These are phyloP conservation scores for Anodontia alba DNA, from an alignment of 2,888 invertebrate genomes.

Conservation along the genomic window DNA sequence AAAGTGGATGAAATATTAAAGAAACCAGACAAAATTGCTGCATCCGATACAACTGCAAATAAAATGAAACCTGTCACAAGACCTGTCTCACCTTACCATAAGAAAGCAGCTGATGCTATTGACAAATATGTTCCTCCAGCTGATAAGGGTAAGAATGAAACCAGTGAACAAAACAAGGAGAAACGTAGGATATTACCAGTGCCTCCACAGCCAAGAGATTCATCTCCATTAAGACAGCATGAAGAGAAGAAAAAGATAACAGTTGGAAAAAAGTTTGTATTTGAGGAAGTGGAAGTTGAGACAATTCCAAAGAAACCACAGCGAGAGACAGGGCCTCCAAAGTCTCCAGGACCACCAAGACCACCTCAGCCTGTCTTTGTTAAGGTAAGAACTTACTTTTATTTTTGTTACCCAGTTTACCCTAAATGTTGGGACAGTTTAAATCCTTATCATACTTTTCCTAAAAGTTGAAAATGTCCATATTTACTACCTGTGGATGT, in stretches of 20 bases:
- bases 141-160: neutral
- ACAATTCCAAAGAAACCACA: constrained; percentile 33
- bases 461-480: too few relatives aligned
- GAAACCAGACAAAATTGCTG: neutral
- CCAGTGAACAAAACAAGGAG: neutral
- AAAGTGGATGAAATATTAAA: constrained; percentile 25
- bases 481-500: too few relatives aligned
- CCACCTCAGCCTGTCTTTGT: neutral
- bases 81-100: constrained; percentile 37
- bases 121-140: constrained; percentile 20
- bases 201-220: neutral
- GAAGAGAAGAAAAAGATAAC: constrained; percentile 63
- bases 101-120: constrained; percentile 24
- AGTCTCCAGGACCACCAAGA: constrained; percentile 25
- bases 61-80: constrained; percentile 5
- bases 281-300: constrained; percentile 43
- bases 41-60: neutral
- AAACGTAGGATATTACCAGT: constrained; percentile 11
- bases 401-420: neutral
- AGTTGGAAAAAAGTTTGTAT: constrained; percentile 61
- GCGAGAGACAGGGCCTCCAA: constrained; percentile 20
- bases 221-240: constrained; percentile 1
- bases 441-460: too few relatives aligned
- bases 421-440: too few relatives aligned
- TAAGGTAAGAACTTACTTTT: constrained; percentile 12